Evolutionary conservation across 2,888 invertebrate species (phyloP).

Genomic region (Mycalesis mineus): DNA sequence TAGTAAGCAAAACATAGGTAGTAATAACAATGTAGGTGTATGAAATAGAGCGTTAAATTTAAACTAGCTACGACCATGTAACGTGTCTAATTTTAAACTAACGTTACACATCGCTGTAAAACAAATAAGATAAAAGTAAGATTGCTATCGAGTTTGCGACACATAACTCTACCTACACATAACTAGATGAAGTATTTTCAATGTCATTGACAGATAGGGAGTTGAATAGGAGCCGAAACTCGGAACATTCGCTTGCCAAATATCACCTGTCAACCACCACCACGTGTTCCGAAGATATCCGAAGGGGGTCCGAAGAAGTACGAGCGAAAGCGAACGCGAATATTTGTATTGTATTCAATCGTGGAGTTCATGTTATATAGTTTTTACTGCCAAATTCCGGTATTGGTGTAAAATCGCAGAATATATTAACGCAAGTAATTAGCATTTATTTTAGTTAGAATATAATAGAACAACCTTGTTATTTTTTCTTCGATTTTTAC

Average conservation of each 20-base stretch:
- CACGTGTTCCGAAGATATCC: conserved; percentile 64
- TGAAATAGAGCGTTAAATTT: neutral
- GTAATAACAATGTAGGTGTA: no score
- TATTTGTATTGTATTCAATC: conserved; percentile 55
- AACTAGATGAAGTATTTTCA: neutral
- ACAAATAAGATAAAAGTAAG: neutral
- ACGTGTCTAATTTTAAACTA: neutral
- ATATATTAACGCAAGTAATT: neutral
- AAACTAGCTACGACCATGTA: neutral
- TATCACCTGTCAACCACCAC: conserved; percentile 52
- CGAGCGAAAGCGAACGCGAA: conserved; percentile 58
- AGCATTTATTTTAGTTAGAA: neutral
- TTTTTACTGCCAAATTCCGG: conserved; percentile 30
- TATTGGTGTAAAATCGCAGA: neutral
- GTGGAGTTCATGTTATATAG: conserved; percentile 38
- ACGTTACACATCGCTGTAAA: neutral
- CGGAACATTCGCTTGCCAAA: conserved; percentile 23
- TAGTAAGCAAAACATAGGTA: no score
- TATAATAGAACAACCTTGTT: conserved; percentile 42
- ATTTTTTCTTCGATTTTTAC: no score
- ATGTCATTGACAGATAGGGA: neutral
- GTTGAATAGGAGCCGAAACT: neutral
- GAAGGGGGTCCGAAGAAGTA: conserved; percentile 45
- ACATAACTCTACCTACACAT: neutral
- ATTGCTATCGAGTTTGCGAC: neutral